A percentile compares a stretch with the other conserved stretches of the same genome.
phyloP scores from a whole-genome alignment of 2,113 vertebrate species.

The western clawed frog (Xenopus tropicalis) region UCB_Xtro_10.0 CM004446.2:50597501-50598000 shows the following conservation, averaged over 20 bases:
- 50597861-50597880: constrained; percentile 12
- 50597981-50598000: constrained; percentile 26
- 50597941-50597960: neutral
- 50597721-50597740: constrained; percentile 38
- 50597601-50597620: neutral
- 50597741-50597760: constrained; percentile 41
- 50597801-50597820: constrained; percentile 22
- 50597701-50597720: constrained; percentile 36
- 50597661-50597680: neutral
- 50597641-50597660: neutral
- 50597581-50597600: neutral
- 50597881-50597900: neutral
- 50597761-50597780: constrained; percentile 34
- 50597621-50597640: neutral
- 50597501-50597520: no score
- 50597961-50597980: constrained; percentile 1
- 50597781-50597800: constrained; percentile 26
- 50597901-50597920: constrained; percentile 16
- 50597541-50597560: no score
- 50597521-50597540: no score
- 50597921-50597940: constrained; percentile 23
- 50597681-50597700: constrained; percentile 30
- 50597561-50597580: no score
- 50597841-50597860: constrained; percentile 19
- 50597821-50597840: constrained; percentile 13